Conservation (phyloP, 2,113 vertebrate species). For the Poeciliopsis turrubarensis region DNA sequence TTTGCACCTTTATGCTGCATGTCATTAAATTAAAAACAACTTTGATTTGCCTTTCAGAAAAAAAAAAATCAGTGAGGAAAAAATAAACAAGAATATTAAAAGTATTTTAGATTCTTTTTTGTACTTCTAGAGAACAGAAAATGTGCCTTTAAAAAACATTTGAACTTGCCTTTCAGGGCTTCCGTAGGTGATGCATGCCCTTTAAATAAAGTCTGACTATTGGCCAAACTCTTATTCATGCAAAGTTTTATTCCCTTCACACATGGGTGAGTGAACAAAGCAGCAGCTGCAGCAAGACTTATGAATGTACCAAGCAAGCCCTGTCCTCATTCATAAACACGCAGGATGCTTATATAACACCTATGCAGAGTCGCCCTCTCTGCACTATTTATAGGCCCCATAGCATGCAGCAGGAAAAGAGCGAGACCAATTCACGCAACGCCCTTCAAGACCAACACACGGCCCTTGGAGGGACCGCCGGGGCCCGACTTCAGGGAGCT, state of each 20-base stretch:
- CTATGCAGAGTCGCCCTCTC: conserved; percentile 32
- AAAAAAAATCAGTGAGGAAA: no score
- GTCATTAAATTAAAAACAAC: no score
- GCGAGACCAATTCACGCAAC: conserved; percentile 59
- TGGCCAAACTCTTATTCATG: not conserved
- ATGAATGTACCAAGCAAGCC: conserved; percentile 59
- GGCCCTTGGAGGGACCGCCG: conserved; percentile 55
- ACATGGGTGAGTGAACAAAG: conserved; percentile 13
- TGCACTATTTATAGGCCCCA: conserved; percentile 69
- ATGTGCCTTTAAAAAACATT: not conserved
- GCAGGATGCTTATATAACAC: conserved; percentile 74
- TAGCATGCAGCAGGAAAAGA: conserved; percentile 48
- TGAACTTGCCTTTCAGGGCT: not conserved
- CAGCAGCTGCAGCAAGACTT: conserved; percentile 60
- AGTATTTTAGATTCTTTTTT: not conserved
- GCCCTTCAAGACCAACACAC: conserved; percentile 74
- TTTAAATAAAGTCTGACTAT: not conserved
- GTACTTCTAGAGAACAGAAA: not conserved
- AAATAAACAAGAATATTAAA: no score
- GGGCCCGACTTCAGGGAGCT: conserved; percentile 67
- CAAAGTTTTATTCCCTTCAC: conserved; percentile 6
- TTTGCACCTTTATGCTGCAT: no score
- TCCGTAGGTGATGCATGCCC: not conserved
- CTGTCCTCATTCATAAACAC: conserved; percentile 77
- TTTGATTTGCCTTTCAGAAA: no score